Conservation (phyloP, 2,113 vertebrate species). For the Sterrhoptilus dennistouni region DNA sequence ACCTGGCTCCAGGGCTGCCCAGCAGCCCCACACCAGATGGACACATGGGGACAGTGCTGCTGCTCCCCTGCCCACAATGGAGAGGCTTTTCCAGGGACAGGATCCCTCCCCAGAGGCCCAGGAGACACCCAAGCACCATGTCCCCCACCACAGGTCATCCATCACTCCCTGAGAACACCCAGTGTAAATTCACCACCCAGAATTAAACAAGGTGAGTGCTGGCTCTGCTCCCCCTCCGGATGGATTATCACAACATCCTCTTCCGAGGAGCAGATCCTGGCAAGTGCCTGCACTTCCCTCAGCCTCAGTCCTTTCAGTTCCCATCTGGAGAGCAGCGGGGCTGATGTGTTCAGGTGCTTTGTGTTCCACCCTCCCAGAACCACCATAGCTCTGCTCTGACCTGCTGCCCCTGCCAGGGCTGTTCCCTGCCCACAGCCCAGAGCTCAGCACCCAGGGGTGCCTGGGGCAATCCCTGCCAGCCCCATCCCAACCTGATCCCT, state of each 20-base stretch:
- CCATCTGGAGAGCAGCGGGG: accelerated
- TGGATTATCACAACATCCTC: slow-evolving; percentile 12
- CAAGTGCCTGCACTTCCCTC: accelerated
- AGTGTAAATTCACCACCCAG: accelerated
- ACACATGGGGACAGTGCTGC: not conserved
- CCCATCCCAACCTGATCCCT: not conserved
- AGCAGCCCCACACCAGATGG: no score
- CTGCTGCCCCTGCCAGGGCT: accelerated
- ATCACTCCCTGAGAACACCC: not conserved
- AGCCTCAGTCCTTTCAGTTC: accelerated
- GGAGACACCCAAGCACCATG: not conserved
- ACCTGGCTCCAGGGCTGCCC: not conserved
- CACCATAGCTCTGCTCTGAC: not conserved
- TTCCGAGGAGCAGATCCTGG: not conserved
- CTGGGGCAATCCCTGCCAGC: not conserved
- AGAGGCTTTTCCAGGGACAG: not conserved
- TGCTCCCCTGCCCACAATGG: not conserved
- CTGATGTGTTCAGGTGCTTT: not conserved
- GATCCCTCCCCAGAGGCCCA: not conserved
- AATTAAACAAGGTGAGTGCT: accelerated
- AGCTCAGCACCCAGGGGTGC: not conserved
- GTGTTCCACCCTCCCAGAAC: not conserved
- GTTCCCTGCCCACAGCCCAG: not conserved
- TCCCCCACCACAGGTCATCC: not conserved
- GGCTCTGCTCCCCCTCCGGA: not conserved